A percentile compares a stretch with the other conserved stretches of the same genome.
Conservation (phyloP, 2,113 vertebrate species). For the Cynoglossus semilaevis region DNA sequence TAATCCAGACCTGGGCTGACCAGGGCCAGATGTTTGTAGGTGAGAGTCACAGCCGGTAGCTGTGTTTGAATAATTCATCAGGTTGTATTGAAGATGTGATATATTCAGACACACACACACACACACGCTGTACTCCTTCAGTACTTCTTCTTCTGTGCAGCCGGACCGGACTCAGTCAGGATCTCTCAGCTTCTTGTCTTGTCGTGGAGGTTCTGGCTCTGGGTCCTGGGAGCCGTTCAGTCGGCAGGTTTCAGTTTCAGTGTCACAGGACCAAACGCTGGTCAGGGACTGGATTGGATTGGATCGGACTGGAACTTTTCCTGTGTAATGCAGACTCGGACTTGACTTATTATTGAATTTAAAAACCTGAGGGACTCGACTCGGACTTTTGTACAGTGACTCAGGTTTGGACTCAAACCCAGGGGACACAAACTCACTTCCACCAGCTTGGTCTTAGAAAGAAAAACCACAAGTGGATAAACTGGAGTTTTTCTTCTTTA, state of each 20-base stretch:
- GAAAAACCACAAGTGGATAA: too few species aligned
- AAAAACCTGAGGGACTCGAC: too few species aligned
- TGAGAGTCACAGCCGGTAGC: conserved; percentile 65
- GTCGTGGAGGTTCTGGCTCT: conserved; percentile 57
- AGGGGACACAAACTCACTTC: too few species aligned
- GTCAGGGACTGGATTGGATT: too few species aligned
- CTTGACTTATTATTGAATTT: too few species aligned
- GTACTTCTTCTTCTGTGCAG: conserved; percentile 47
- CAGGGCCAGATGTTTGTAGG: conserved; percentile 64
- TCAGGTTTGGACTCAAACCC: too few species aligned
- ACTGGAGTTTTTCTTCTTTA: too few species aligned
- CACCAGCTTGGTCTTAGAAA: too few species aligned
- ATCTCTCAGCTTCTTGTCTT: conserved; percentile 34
- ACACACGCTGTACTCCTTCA: conserved; percentile 54
- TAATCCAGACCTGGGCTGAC: conserved; percentile 44
- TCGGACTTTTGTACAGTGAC: too few species aligned
- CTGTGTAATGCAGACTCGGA: too few species aligned
- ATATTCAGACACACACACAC: conserved; percentile 62
- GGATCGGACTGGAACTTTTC: too few species aligned
- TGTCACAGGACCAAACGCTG: conserved; percentile 33
- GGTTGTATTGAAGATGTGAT: conserved; percentile 67
- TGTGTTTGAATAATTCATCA: conserved; percentile 71
- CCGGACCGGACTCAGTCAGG: conserved; percentile 48
- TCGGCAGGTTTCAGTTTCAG: conserved; percentile 62
- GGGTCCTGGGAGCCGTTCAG: conserved; percentile 51